Base-by-base conservation (phyloP, 2,797 vertebrate species). In the Menidia menidia region DNA sequence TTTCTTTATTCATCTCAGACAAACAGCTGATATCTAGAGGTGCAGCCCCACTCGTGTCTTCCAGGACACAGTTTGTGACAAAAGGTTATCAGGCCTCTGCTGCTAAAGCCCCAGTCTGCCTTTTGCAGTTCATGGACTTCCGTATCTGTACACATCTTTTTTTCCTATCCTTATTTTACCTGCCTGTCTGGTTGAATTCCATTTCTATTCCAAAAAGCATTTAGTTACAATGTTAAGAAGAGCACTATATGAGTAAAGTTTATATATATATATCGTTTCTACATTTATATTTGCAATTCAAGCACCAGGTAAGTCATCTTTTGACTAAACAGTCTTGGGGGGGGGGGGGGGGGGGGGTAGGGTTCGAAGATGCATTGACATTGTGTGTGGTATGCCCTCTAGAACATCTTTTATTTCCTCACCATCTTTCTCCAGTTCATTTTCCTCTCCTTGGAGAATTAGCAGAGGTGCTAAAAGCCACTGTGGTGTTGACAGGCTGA, bases 391-490 rank as follows among this genome's bases (percentile, higher is more conserved):
- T 4, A n/a, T 75, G 50, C 35, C 68, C 57, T 68, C 47, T 67
- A 60, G 15, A 67, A 31, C 64, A 14, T 64, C 8, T 57, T 67
- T 45, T 72, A 71, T 69, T 62, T 71, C 60, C 60, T 64, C 64
- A 19, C 73, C 68, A 30, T 80, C 52, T 76, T 62, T 69, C 25
- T 66, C 41, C 52, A n/a, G 14, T 61, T 80, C 15, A 33, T 62
- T 64, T 76, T 69, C 50, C 52, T 72, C 30, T 58, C 82, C 82
- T 47, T 45, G 42, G 81, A 72, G 79, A 63, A 9, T 78, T 68
- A 35, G 54, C 18, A 10, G 59, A 86, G 59, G 78, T 65, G 86
- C 88, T 90, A 88, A 88, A 91, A 91, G 85, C 84, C 47, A 63
- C 62, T 2, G 60, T 67, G 68, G 69, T 69, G 83, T 68, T 75